phyloP scores from a whole-genome alignment of 2,113 vertebrate species.

The Gavia stellata region DNA sequence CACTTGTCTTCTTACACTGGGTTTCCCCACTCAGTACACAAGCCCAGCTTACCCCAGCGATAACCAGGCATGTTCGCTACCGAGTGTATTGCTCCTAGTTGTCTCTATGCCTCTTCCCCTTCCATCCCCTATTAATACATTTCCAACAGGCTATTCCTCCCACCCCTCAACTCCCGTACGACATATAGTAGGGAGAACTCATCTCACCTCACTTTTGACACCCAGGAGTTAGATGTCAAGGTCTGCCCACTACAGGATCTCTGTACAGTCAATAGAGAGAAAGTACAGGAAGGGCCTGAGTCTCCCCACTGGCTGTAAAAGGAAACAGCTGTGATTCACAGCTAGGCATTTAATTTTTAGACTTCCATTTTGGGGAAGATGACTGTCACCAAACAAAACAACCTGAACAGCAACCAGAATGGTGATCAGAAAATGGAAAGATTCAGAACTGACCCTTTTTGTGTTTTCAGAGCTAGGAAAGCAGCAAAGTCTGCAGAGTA shows the following conservation, averaged over 20 bases:
- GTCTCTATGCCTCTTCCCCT: not conserved
- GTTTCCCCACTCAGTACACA: not conserved
- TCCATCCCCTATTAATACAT: not conserved
- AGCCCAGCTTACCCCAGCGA: not conserved
- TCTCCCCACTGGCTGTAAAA: not conserved
- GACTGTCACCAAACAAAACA: not conserved
- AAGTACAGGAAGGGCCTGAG: not conserved
- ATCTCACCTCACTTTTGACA: not conserved
- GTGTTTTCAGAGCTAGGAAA: not conserved
- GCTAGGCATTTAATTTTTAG: not conserved
- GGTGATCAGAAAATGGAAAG: not conserved
- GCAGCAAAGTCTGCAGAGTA: not conserved
- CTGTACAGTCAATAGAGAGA: not conserved
- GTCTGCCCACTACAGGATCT: not conserved
- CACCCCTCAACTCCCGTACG: accelerated
- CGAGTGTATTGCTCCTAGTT: not conserved
- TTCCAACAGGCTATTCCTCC: not conserved
- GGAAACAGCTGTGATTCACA: not conserved
- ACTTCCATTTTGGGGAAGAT: not conserved
- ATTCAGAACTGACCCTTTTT: not conserved
- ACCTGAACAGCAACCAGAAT: not conserved
- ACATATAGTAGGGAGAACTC: not conserved
- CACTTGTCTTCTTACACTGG: not conserved
- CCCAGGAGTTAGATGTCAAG: not conserved
- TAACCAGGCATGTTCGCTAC: not conserved